Percentiles rank a stretch among this genome's conserved stretches.
These are phyloP conservation scores for Calameuta filiformis DNA, from an alignment of 2,888 invertebrate genomes.

Conservation along the genomic window DNA sequence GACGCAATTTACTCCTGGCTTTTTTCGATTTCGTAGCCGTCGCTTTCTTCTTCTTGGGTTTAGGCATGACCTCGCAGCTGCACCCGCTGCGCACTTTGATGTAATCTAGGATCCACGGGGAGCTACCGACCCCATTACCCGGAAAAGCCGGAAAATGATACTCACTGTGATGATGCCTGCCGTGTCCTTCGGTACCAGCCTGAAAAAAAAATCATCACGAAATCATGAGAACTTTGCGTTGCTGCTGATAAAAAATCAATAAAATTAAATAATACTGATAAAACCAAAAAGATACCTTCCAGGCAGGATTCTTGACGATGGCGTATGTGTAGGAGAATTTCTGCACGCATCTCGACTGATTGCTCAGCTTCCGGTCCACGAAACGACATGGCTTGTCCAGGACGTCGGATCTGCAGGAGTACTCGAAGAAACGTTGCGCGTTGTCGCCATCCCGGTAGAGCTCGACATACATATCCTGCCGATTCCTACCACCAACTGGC, in stretches of 20 bases:
- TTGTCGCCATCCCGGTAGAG: slow-evolving; percentile 79
- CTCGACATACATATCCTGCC: slow-evolving; percentile 77
- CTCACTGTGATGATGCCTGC: slow-evolving; percentile 59
- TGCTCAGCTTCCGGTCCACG: slow-evolving; percentile 76
- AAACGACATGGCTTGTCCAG: slow-evolving; percentile 80
- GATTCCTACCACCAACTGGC: slow-evolving; percentile 81
- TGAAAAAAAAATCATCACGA: not conserved
- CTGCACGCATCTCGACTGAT: slow-evolving; percentile 83
- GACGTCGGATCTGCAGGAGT: slow-evolving; percentile 79
- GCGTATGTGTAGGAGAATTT: slow-evolving; percentile 88
- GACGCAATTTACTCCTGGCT: slow-evolving; percentile 47
- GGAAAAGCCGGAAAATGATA: slow-evolving; percentile 67
- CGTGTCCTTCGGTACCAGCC: slow-evolving; percentile 30
- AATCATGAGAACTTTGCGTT: not conserved
- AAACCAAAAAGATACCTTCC: slow-evolving; percentile 48
- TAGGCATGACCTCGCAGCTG: slow-evolving; percentile 80
- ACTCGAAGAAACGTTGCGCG: slow-evolving; percentile 81
- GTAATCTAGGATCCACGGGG: slow-evolving; percentile 82
- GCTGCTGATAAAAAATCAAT: not conserved
- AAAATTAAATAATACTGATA: not conserved
- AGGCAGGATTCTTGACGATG: slow-evolving; percentile 75
- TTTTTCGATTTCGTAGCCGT: slow-evolving; percentile 47
- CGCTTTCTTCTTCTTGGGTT: slow-evolving; percentile 67
- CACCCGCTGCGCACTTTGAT: slow-evolving; percentile 86
- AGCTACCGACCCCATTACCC: slow-evolving; percentile 58